Evolutionary conservation across 2,113 vertebrate genomes (phyloP).

Genomic region (Calyptommatus sinebrachiatus): DNA sequence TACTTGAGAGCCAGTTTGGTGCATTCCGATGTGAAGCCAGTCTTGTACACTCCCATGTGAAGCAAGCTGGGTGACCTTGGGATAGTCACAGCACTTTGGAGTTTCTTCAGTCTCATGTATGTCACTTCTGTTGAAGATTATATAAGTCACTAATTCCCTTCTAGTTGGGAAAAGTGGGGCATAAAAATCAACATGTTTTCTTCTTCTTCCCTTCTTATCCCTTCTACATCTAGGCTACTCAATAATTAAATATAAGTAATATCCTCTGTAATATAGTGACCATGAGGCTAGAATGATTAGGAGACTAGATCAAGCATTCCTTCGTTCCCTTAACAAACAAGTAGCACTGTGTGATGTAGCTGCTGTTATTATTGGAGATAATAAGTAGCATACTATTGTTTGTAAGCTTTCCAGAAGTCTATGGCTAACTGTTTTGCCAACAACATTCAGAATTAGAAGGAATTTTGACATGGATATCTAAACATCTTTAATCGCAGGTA

Average conservation of each 20-base stretch:
- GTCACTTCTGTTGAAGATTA: too few species aligned
- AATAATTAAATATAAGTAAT: neutral
- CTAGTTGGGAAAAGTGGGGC: too few species aligned
- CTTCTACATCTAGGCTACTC: neutral
- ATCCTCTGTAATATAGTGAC: neutral
- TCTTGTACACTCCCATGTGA: neutral
- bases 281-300: neutral
- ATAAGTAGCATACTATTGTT: neutral
- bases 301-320: neutral
- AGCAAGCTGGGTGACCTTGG: too few species aligned
- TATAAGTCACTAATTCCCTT: too few species aligned
- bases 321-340: neutral
- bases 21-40: neutral
- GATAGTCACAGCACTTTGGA: too few species aligned
- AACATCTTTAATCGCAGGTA: neutral
- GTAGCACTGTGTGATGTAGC: neutral
- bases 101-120: too few species aligned
- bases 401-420: neutral
- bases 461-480: neutral
- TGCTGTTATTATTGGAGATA: neutral
- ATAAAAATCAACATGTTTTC: too few species aligned
- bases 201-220: too few species aligned
- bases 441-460: neutral
- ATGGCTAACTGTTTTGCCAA: neutral
- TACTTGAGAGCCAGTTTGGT: too few species aligned